Percentiles rank a stretch among this genome's conserved stretches.
Evolutionary conservation across 2,888 invertebrate species (phyloP).

Genomic region (Celastrina argiolus): DNA sequence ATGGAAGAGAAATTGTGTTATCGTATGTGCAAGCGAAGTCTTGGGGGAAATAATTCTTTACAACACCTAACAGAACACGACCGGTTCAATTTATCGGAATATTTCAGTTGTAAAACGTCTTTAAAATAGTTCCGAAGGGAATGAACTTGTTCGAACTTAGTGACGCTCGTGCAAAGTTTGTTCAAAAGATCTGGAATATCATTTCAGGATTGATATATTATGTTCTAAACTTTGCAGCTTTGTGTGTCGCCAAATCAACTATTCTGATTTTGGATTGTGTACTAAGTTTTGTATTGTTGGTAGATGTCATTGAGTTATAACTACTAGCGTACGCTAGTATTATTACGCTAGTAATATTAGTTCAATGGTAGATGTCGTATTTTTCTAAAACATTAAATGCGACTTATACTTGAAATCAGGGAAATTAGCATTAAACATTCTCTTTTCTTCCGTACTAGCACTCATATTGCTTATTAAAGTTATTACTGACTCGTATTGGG

Average conservation of each 20-base stretch:
- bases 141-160: slow-evolving; percentile 94
- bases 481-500: slow-evolving; percentile 17
- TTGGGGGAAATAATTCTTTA: slow-evolving; percentile 82
- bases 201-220: slow-evolving; percentile 11
- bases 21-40: slow-evolving; percentile 82
- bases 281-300: background rate
- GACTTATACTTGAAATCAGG: too few species aligned
- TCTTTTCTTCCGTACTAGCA: background rate
- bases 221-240: background rate
- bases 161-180: slow-evolving; percentile 64
- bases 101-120: slow-evolving; percentile 85
- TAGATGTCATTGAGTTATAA: too few species aligned
- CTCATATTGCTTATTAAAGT: slow-evolving; percentile 12
- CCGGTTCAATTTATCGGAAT: slow-evolving; percentile 82
- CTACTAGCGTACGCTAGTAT: too few species aligned
- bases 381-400: background rate
- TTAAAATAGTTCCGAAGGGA: slow-evolving; percentile 86
- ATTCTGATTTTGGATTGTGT: background rate
- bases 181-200: slow-evolving; percentile 16
- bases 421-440: background rate
- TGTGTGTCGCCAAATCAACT: background rate
- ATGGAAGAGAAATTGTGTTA: slow-evolving; percentile 83
- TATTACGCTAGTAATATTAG: too few species aligned
- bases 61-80: slow-evolving; percentile 80
- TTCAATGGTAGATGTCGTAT: background rate